A percentile compares a stretch with the other conserved stretches of the same genome.
phyloP scores from a whole-genome alignment of 1,140 invertebrate genomes.

The Drosophila prosaltans region DNA sequence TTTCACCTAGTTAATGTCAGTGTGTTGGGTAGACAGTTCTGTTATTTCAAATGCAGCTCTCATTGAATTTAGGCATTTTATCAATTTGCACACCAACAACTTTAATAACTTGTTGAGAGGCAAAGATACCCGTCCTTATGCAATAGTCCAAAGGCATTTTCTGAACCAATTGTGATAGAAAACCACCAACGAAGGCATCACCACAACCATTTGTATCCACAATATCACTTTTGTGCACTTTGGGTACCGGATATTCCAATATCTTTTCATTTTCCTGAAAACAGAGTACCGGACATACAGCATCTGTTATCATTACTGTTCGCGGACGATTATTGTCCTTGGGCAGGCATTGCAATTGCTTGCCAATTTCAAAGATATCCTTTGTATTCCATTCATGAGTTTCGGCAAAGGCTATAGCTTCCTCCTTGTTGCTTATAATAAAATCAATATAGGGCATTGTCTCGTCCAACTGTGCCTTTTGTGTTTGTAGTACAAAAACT shows the following conservation, averaged over 20 bases:
- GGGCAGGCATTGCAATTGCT: constrained; percentile 35
- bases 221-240: constrained; percentile 88
- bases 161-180: constrained; percentile 93
- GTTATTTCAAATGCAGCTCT: constrained; percentile 44
- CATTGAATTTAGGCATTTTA: constrained; percentile 56
- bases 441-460: constrained; percentile 51
- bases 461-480: constrained; percentile 24
- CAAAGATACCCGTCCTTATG: constrained; percentile 63
- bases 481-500: constrained; percentile 53
- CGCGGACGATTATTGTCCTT: constrained; percentile 43
- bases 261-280: constrained; percentile 56
- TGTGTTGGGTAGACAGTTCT: no score
- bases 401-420: constrained; percentile 43
- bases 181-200: constrained; percentile 98
- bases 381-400: constrained; percentile 45
- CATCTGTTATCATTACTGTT: constrained; percentile 48
- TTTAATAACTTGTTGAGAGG: constrained; percentile 47
- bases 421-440: constrained; percentile 61
- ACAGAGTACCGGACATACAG: constrained; percentile 48
- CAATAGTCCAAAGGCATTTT: constrained; percentile 84
- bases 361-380: constrained; percentile 59
- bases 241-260: constrained; percentile 84
- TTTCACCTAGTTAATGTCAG: background rate
- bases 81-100: constrained; percentile 54
- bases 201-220: constrained; percentile 99